Evolutionary conservation across 2,113 vertebrate genomes (phyloP).

Genomic region (Perccottus glenii): DNA sequence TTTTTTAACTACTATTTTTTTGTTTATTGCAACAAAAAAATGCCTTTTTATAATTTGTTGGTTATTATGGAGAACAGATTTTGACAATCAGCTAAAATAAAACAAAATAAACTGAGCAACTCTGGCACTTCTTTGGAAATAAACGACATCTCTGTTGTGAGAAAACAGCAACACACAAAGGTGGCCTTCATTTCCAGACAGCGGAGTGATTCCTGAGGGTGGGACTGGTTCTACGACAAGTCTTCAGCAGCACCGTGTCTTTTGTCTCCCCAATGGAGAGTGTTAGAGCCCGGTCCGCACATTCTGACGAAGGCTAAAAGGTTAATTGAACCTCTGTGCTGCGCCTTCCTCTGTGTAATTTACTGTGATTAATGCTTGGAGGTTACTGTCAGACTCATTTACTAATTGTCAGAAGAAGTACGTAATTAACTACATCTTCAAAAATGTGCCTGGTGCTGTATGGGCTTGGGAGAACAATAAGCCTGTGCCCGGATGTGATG

Average conservation of each 20-base stretch:
- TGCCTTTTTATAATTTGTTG: constrained; percentile 5
- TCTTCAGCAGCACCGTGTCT: constrained; percentile 45
- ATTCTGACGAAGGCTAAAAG: constrained; percentile 73
- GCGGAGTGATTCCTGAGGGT: constrained; percentile 52
- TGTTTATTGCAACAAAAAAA: too few relatives aligned
- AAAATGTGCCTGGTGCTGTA: constrained; percentile 53
- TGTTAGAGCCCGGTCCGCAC: constrained; percentile 57
- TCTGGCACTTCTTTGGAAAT: constrained; percentile 46
- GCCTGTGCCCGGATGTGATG: neutral
- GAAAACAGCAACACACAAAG: constrained; percentile 57
- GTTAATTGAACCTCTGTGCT: constrained; percentile 81
- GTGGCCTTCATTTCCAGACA: constrained; percentile 67
- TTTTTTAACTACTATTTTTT: too few relatives aligned
- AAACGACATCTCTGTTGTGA: constrained; percentile 49
- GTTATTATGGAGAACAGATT: constrained; percentile 24
- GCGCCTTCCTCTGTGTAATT: constrained; percentile 79
- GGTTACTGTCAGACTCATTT: constrained; percentile 79
- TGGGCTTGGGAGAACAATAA: constrained; percentile 19
- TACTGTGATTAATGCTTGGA: constrained; percentile 81
- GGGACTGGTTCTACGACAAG: constrained; percentile 37
- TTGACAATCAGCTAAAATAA: constrained; percentile 46
- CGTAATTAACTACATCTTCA: constrained; percentile 77
- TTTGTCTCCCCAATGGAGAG: constrained; percentile 55
- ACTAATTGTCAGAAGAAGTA: constrained; percentile 73
- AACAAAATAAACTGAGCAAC: constrained; percentile 56